These are phyloP conservation scores for Notocelia uddmanniana DNA, from an alignment of 2,888 invertebrate species.

Conservation along the genomic window DNA sequence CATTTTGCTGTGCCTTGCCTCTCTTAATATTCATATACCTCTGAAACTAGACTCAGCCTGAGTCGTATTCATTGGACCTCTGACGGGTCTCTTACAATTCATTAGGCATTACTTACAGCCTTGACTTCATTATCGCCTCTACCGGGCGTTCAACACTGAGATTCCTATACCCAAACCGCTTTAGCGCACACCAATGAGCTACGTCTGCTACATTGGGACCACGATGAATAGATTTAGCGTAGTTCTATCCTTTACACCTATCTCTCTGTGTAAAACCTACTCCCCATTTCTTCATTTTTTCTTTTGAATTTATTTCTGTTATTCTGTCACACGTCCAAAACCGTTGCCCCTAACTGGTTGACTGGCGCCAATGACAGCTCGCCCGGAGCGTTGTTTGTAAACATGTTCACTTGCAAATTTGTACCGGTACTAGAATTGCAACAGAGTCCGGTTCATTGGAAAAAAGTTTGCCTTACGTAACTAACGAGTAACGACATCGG, in stretches of 20 bases:
- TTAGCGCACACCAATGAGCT: conserved; percentile 30
- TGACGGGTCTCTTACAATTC: conserved; percentile 33
- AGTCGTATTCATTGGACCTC: too few relatives aligned
- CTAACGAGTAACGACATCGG: conserved; percentile 45
- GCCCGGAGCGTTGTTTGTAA: conserved; percentile 42
- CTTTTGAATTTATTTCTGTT: background rate
- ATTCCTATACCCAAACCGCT: conserved; percentile 36
- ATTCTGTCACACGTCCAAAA: conserved; percentile 16
- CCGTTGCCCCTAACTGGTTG: conserved; percentile 17
- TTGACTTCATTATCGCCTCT: conserved; percentile 32
- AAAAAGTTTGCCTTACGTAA: conserved; percentile 35
- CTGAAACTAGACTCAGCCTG: too few relatives aligned
- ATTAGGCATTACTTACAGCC: conserved; percentile 38
- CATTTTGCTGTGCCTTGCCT: too few relatives aligned
- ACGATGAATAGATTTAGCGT: too few relatives aligned
- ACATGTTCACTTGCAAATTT: conserved; percentile 17
- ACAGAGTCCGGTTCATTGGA: conserved; percentile 32
- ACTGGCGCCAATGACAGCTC: conserved; percentile 4
- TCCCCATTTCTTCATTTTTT: conserved; percentile 9
- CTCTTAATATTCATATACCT: too few relatives aligned
- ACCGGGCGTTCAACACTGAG: conserved; percentile 35
- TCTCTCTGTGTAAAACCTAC: too few relatives aligned
- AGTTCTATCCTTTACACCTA: too few relatives aligned
- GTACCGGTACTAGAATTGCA: conserved; percentile 23
- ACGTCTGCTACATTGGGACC: conserved; percentile 33